Conservation (phyloP, 2,113 vertebrate genomes). For the Proterorhinus semilunaris region DNA sequence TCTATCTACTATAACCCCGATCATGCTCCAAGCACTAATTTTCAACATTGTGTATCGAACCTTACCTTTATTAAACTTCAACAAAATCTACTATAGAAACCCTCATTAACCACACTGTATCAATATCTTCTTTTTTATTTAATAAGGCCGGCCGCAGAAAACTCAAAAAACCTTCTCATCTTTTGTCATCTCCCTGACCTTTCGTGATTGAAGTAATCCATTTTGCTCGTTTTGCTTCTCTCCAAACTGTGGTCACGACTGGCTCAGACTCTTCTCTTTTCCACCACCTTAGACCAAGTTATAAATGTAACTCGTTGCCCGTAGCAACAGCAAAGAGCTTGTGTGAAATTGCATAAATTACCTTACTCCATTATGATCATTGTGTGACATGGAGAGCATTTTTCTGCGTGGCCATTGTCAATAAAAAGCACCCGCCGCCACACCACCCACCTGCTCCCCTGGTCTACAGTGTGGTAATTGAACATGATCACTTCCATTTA, state of each 20-base stretch:
- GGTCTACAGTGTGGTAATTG: constrained; percentile 48
- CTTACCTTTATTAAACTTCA: too few species aligned
- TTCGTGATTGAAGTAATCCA: constrained; percentile 22
- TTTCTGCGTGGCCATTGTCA: constrained; percentile 48
- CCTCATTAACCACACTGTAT: too few species aligned
- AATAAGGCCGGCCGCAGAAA: not conserved
- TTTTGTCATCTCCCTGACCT: constrained; percentile 15
- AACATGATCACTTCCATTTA: constrained; percentile 61
- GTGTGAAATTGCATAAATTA: constrained; percentile 76
- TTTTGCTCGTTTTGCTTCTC: constrained; percentile 24
- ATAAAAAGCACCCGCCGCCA: constrained; percentile 53
- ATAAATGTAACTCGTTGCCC: constrained; percentile 71
- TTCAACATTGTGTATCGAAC: too few species aligned
- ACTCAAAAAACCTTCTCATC: not conserved
- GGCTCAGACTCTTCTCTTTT: constrained; percentile 40
- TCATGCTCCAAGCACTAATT: too few species aligned
- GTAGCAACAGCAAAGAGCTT: constrained; percentile 69
- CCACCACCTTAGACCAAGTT: constrained; percentile 50
- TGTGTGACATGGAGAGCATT: constrained; percentile 38
- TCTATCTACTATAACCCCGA: too few species aligned
- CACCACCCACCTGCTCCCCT: constrained; percentile 53
- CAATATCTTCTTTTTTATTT: not conserved
- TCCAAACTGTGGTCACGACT: constrained; percentile 42
- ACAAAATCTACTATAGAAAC: too few species aligned
- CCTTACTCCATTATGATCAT: constrained; percentile 67